These are phyloP conservation scores for Perca flavescens DNA, from an alignment of 2,113 vertebrate species.

Conservation along the genomic window DNA sequence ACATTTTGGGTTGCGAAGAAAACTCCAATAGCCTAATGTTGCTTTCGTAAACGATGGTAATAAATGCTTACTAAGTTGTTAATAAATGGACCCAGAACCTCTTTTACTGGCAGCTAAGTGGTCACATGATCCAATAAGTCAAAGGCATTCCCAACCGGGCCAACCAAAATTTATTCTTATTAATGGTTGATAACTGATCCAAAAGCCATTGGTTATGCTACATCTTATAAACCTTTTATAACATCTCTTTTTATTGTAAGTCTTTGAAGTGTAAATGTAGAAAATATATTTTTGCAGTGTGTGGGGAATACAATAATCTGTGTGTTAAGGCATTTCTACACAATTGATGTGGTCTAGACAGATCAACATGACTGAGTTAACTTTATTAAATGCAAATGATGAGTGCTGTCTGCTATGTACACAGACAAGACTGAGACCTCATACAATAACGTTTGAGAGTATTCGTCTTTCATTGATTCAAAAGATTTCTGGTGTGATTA, in stretches of 20 bases:
- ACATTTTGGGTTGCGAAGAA: not conserved
- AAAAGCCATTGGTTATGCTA: not conserved
- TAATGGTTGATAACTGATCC: not conserved
- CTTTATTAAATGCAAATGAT: slow-evolving; percentile 69
- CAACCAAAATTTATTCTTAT: not conserved
- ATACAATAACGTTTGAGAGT: slow-evolving; percentile 59
- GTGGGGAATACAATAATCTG: not conserved
- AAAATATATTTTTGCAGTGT: not conserved
- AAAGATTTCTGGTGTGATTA: slow-evolving; percentile 76
- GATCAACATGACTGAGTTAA: slow-evolving; percentile 51
- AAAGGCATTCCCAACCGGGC: not conserved
- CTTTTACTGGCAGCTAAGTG: not conserved
- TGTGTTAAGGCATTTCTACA: slow-evolving; percentile 44
- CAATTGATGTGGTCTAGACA: slow-evolving; percentile 50
- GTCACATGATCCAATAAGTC: not conserved
- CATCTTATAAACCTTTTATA: not conserved
- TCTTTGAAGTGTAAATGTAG: not conserved
- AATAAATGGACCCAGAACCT: not conserved
- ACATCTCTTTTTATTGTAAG: not conserved
- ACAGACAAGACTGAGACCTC: slow-evolving; percentile 44
- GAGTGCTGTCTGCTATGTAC: slow-evolving; percentile 42
- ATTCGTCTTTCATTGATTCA: slow-evolving; percentile 65
- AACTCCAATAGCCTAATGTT: not conserved
- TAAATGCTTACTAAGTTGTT: not conserved
- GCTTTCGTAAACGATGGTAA: not conserved